Evolutionary conservation across 2,888 invertebrate genomes (phyloP).

Genomic region (Mallateleia sp.): DNA sequence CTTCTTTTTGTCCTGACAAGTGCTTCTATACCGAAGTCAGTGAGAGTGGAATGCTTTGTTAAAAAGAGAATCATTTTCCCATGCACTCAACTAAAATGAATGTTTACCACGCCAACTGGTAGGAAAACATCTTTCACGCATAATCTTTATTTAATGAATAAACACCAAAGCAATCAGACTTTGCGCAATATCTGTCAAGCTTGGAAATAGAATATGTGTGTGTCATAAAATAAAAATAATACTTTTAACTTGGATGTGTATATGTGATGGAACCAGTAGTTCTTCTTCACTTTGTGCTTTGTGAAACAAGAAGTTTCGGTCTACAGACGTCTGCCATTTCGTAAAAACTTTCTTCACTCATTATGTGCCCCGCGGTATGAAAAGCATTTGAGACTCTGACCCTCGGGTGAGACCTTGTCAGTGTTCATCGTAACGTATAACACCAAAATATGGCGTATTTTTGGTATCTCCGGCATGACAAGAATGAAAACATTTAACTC

Average conservation of each 20-base stretch:
- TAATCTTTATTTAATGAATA: constrained; percentile 40
- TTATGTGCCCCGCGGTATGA: constrained; percentile 58
- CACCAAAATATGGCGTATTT: constrained; percentile 29
- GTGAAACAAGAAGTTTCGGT: constrained; percentile 49
- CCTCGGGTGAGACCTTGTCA: constrained; percentile 1
- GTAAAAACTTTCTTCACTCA: constrained; percentile 55
- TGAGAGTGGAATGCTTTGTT: constrained; percentile 48
- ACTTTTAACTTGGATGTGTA: neutral
- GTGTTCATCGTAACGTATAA: constrained; percentile 12
- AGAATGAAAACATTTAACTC: constrained; percentile 7
- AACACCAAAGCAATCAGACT: constrained; percentile 16
- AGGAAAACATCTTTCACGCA: constrained; percentile 16
- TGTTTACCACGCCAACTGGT: constrained; percentile 40
- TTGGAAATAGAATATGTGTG: constrained; percentile 47
- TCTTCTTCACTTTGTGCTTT: too few relatives aligned
- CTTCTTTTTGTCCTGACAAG: constrained; percentile 38
- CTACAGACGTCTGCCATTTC: constrained; percentile 18
- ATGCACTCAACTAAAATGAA: constrained; percentile 31
- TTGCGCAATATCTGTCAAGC: neutral
- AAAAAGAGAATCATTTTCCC: constrained; percentile 44
- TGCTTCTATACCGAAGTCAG: constrained; percentile 47
- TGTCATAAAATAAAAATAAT: constrained; percentile 7
- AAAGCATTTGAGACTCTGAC: constrained; percentile 59
- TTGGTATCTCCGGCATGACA: constrained; percentile 21
- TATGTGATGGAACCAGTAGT: too few relatives aligned